Base-by-base conservation (phyloP, 2,113 vertebrate species). In the Ploceus nigricollis region DNA sequence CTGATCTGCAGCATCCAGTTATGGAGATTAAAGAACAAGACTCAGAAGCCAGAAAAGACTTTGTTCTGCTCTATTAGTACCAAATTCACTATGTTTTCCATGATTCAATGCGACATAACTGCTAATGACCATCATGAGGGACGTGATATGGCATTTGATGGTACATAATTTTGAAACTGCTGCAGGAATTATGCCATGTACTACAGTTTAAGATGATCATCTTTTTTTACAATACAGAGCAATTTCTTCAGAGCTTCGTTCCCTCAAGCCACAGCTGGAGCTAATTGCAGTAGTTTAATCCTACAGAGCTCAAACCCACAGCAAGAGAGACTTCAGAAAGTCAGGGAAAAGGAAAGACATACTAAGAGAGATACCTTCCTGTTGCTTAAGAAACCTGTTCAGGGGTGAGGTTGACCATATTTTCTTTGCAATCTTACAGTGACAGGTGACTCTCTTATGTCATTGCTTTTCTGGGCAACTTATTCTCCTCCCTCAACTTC, bases 21-120 rank as follows among this genome's bases (percentile, higher is more conserved):
- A 35, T 6, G 39, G n/a, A 94, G 58, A 70, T 83, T 57, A 82
- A 89, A 92, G 80, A 72, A 87, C 63, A 61, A 82, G 80, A 61
- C 45, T 77, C n/a, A 7, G 44, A 80, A 83, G 10, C 31, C 64
- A 81, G 57, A 57, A 64, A 19, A 83, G 28, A 81, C 23, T 92
- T 78, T 71, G 53, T 82, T 92, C 95, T 92, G 95, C 91, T 87
- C 82, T 61, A 44, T 87, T 84, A 90, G 63, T 35, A 89, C 17
- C 40, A 72, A 86, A 70, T 93, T 90, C 64, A 42, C 35, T 15
- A 10, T 58, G 68, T 82, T 92, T 96, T 69, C 85, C 12, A 1
- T 82, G 75, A 88, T 69, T 66, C 79, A 51, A 1, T 86, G 76
- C 80, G 89, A 95, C 94, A 83, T 65, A 83, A 92, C 48, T 87